Evolutionary conservation across 2,797 vertebrate genomes (phyloP), one percentile per base, ranked within the genome.

Genomic region (Myiothlypis coronata): DNA sequence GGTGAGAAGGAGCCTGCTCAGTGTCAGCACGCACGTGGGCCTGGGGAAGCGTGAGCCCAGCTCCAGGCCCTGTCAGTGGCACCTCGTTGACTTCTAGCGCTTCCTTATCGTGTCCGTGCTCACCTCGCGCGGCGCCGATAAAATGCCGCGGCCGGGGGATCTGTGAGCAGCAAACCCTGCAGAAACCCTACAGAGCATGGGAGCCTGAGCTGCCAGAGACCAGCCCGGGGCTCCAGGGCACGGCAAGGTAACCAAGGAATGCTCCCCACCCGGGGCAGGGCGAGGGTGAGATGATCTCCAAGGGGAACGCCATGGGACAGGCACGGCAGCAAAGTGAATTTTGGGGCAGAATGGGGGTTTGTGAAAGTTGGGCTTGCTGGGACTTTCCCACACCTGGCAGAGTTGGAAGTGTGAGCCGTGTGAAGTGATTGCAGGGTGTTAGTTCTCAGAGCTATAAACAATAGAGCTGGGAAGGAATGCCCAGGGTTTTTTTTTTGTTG

Each of bases 51-150:
- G 82, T 0, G 49, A 96, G 91, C 77, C 64, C 44, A 2, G 93
- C 91, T 89, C 24, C 95, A 69, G 8, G 57, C 89, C 93, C 78
- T 92, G 94, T 97, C 97, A 98, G 43, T 27, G 93, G 90, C 97
- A 97, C 97, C 96, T 98, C 87, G 74, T 96, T 98, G 97, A 98
- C 97, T 98, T 97, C 96, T 98, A 97, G 90, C 92, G 63, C 97
- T 59, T 97, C 84, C 77, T 97, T 97, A 96, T 97, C 96, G 13
- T 69, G 83, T 96, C 97, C 32, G 89, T 82, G 12, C 91, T 94
- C 94, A 70, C 94, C 95, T 94, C 89, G 3, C 41, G 63, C 59
- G 26, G 79, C 34, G 32, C 91, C 82, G 97, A 98, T 97, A 97
- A 98, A 97, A 98, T 97, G 91, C 95, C 96, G 37, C 85, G 43